Conservation (phyloP, 2,888 invertebrate genomes). For the Tetramorium bicarinatum region DNA sequence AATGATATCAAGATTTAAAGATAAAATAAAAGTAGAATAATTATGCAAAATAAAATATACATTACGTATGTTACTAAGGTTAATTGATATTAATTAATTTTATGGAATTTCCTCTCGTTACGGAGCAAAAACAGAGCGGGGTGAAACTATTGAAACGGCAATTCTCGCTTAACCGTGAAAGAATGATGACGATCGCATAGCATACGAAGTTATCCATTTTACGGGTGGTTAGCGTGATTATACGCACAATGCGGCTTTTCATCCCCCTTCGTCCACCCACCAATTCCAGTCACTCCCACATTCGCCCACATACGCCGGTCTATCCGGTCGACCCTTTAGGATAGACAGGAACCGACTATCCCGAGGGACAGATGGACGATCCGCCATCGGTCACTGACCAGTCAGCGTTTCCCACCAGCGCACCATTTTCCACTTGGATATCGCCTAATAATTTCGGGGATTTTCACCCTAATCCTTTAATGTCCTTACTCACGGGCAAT, state of each 20-base stretch:
- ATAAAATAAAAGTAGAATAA: neutral
- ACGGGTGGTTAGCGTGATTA: slow-evolving; percentile 81
- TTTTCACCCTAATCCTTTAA: slow-evolving; percentile 79
- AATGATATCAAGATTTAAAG: neutral
- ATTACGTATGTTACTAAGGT: neutral
- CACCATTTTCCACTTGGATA: slow-evolving; percentile 80
- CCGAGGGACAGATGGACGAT: slow-evolving; percentile 82
- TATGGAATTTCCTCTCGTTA: slow-evolving; percentile 2
- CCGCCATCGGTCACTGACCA: slow-evolving; percentile 74
- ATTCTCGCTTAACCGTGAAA: slow-evolving; percentile 47
- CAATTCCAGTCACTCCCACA: slow-evolving; percentile 67
- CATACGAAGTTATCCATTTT: slow-evolving; percentile 63
- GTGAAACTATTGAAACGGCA: slow-evolving; percentile 25
- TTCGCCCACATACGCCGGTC: slow-evolving; percentile 62
- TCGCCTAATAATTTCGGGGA: slow-evolving; percentile 80
- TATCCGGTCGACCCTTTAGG: slow-evolving; percentile 68
- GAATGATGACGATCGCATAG: slow-evolving; percentile 55
- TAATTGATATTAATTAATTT: slow-evolving; percentile 23
- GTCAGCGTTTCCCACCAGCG: slow-evolving; percentile 78
- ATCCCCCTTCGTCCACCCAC: slow-evolving; percentile 75
- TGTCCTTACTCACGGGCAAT: slow-evolving; percentile 76
- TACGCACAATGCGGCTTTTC: slow-evolving; percentile 80
- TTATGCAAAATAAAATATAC: neutral
- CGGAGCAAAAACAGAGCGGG: neutral
- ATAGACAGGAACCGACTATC: slow-evolving; percentile 68